Percentiles rank a stretch among this genome's conserved stretches.
Evolutionary conservation across 2,113 vertebrate genomes (phyloP).

Genomic region (Pimephales promelas): DNA sequence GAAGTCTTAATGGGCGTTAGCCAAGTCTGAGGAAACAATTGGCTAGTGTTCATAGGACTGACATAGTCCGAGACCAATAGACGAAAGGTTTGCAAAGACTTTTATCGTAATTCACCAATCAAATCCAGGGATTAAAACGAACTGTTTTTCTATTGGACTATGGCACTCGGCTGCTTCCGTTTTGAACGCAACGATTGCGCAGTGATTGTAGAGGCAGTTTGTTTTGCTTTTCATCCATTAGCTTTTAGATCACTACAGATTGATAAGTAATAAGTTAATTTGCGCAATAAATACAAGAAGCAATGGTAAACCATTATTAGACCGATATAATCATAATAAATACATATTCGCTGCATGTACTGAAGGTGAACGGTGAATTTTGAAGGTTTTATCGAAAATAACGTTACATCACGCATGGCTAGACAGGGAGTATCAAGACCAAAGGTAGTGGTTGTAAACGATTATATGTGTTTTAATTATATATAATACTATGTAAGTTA

Average conservation of each 20-base stretch:
- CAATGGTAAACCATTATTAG: not conserved
- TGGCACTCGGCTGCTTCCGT: conserved; percentile 20
- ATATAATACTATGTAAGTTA: not conserved
- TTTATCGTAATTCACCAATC: conserved; percentile 2
- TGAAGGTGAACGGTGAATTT: not conserved
- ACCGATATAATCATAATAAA: not conserved
- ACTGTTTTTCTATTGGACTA: conserved; percentile 37
- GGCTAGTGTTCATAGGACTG: conserved; percentile 12
- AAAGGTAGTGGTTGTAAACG: conserved; percentile 41
- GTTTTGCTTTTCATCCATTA: not conserved
- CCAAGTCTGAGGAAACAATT: not conserved
- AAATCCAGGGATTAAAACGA: not conserved
- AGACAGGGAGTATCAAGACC: conserved; percentile 39
- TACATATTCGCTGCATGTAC: not conserved
- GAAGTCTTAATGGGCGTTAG: not conserved
- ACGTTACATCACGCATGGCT: conserved; percentile 23
- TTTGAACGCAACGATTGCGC: conserved; percentile 25
- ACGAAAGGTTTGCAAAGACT: not conserved
- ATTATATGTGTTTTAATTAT: not conserved
- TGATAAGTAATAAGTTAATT: not conserved
- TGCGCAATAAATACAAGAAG: not conserved
- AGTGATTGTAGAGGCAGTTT: not conserved
- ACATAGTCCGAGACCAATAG: not conserved
- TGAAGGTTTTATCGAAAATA: not conserved
- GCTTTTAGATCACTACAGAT: not conserved